A percentile compares a stretch with the other conserved stretches of the same genome.
These are phyloP conservation scores for Noturus placidus DNA, from an alignment of 2,113 vertebrate genomes.

Conservation along the genomic window DNA sequence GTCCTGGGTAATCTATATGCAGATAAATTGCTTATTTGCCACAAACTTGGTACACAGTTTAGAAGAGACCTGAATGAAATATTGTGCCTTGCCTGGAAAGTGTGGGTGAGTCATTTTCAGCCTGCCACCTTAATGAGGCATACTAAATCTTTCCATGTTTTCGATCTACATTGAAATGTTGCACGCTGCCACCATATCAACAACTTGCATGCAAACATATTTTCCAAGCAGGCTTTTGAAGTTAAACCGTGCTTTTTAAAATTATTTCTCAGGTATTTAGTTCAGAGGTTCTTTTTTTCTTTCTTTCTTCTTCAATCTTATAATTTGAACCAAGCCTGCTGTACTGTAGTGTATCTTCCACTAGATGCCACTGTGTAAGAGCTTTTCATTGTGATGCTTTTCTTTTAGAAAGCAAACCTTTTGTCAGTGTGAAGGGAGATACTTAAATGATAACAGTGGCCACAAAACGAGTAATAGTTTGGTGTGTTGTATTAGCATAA, in stretches of 20 bases:
- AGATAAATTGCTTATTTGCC: conserved; percentile 58
- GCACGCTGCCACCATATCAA: not conserved
- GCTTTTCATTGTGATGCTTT: not conserved
- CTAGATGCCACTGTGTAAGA: conserved; percentile 54
- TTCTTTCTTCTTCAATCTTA: too few species aligned
- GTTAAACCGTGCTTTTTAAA: not conserved
- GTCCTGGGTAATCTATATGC: conserved; percentile 49
- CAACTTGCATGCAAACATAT: not conserved
- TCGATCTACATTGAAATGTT: conserved; percentile 12
- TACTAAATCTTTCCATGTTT: conserved; percentile 53
- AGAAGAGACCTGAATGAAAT: conserved; percentile 53
- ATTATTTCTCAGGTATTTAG: not conserved
- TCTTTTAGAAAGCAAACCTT: not conserved
- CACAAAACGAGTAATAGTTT: not conserved
- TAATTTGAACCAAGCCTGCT: not conserved
- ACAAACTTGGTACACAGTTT: conserved; percentile 46
- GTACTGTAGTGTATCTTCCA: conserved; percentile 32
- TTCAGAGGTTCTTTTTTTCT: not conserved
- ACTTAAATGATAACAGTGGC: not conserved
- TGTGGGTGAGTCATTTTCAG: conserved; percentile 60
- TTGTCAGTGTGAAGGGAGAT: not conserved
- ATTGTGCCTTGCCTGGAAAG: conserved; percentile 48
- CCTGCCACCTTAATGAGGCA: conserved; percentile 56
- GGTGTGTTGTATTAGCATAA: not conserved
- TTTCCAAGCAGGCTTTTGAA: not conserved